Evolutionary conservation across 2,888 invertebrate species (phyloP), one percentile per base, ranked within the genome.

Genomic region (Crioceris asparagi): DNA sequence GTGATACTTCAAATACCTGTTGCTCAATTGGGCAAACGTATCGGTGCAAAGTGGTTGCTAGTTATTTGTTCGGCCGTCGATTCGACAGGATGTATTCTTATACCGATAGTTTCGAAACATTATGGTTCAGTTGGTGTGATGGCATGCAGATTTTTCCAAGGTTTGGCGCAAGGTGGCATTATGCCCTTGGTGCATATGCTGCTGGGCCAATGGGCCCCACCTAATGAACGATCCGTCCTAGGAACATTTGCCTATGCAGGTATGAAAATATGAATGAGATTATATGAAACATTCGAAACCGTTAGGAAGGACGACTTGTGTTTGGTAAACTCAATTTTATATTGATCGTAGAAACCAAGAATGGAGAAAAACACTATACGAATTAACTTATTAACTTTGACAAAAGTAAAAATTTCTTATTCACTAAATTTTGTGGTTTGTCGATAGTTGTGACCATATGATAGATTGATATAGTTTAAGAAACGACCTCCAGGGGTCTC

Each of bases 151-250:
- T 71, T 82, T 1, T 53, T 79, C 0, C 79, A 83, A 60, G 90
- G 91, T 0, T 65, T 88, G 3, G 70, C 75, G 1, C 82, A 85
- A 58, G 83, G 81, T 1, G 76, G 78, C 43, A 70, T 83, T 11
- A 78, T 77, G 54, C 84, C 86, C 0, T 70, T 75, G 41, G 69
- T 77, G 38, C 84, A 84, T 50, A 79, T 79, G 3, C 65, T 84
- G 17, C 59, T 85, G 35, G 76, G 84, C 7, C 81, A 80, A 58
- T 86, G 85, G 86, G 77, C 65, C 6, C 84, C 85, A 0, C 65
- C 71, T 0, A 60, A 68, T 2, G 86, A 87, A 54, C 68, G 85
- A 38, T 78, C 80, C 8, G 68, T 78, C 16, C 62, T 84, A 43
- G 75, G 77, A 40, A 77, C 81, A 33, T 74, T 75, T 34, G 72